Evolutionary conservation across 2,797 vertebrate genomes (phyloP).

Genomic region (Holocentrus rufus): DNA sequence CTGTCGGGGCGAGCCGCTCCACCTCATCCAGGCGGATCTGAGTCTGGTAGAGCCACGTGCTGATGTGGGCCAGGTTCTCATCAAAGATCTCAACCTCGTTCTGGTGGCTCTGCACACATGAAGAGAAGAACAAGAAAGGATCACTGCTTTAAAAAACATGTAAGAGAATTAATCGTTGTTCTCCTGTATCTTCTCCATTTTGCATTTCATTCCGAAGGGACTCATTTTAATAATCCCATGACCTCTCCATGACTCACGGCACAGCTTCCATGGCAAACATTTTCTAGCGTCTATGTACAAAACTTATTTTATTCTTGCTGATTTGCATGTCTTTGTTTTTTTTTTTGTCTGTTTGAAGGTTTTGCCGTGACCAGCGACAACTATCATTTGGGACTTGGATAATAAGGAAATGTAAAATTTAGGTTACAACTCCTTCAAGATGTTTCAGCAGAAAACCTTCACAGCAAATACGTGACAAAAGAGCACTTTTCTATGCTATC

Average conservation of each 20-base stretch:
- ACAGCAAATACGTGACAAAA: too few species aligned
- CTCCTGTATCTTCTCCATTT: not conserved
- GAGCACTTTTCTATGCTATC: too few species aligned
- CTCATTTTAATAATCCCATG: too few species aligned
- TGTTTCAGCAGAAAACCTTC: too few species aligned
- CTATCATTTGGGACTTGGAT: not conserved
- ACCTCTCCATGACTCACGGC: too few species aligned
- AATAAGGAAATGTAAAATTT: conserved; percentile 7
- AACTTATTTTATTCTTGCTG: too few species aligned
- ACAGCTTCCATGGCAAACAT: too few species aligned
- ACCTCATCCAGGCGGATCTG: conserved; percentile 95
- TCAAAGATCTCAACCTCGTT: conserved; percentile 96
- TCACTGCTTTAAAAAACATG: conserved; percentile 8
- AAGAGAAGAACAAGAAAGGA: conserved; percentile 9
- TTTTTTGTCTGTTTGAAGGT: too few species aligned
- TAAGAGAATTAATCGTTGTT: not conserved
- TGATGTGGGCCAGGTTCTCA: conserved; percentile 97
- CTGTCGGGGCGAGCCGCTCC: conserved; percentile 86
- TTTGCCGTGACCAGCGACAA: too few species aligned
- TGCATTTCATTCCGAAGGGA: conserved; percentile 2
- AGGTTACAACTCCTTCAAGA: not conserved
- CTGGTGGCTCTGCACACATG: conserved; percentile 87
- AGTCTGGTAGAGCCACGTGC: conserved; percentile 98
- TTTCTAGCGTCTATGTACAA: not conserved
- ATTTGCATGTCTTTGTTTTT: conserved; percentile 23